These are phyloP conservation scores for Thelohanellus kitauei DNA, from an alignment of 30 jellyfish, hydroid and myxozoan genomes.

Conservation along the genomic window DNA sequence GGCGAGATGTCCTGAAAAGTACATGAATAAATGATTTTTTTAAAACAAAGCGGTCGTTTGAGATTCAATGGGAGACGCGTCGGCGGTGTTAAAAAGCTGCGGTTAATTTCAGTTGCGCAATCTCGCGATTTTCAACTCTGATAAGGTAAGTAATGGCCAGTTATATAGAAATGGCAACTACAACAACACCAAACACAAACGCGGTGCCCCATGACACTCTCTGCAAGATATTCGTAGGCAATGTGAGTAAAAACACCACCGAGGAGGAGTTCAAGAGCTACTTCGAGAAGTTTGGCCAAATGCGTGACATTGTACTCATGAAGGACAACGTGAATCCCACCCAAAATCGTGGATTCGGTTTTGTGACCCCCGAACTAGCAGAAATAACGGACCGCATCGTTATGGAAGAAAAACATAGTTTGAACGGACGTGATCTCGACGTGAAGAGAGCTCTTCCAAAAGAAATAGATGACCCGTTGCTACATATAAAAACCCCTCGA, in stretches of 20 bases:
- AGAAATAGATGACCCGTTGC: background rate
- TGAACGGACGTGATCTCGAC: background rate
- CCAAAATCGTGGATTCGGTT: background rate
- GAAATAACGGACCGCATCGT: background rate
- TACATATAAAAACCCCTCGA: background rate
- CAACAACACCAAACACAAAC: too few species aligned
- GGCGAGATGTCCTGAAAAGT: too few species aligned
- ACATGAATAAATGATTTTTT: too few species aligned
- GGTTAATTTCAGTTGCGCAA: too few species aligned
- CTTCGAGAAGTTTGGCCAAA: background rate
- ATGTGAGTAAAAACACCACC: background rate
- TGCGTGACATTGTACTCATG: slow-evolving; percentile 1
- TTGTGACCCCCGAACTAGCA: background rate
- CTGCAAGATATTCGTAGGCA: background rate
- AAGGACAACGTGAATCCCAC: background rate
- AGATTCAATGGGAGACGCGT: too few species aligned
- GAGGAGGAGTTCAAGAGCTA: background rate
- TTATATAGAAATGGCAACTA: too few species aligned
- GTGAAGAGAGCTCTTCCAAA: background rate
- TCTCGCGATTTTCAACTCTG: too few species aligned
- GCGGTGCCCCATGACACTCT: too few species aligned
- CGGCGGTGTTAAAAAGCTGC: too few species aligned
- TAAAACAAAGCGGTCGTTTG: too few species aligned
- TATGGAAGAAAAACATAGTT: background rate
- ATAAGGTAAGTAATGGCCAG: too few species aligned